Evolutionary conservation across 2,888 invertebrate species (phyloP), one percentile per base, ranked within the genome.

Genomic region (Sminthurinus aureus): DNA sequence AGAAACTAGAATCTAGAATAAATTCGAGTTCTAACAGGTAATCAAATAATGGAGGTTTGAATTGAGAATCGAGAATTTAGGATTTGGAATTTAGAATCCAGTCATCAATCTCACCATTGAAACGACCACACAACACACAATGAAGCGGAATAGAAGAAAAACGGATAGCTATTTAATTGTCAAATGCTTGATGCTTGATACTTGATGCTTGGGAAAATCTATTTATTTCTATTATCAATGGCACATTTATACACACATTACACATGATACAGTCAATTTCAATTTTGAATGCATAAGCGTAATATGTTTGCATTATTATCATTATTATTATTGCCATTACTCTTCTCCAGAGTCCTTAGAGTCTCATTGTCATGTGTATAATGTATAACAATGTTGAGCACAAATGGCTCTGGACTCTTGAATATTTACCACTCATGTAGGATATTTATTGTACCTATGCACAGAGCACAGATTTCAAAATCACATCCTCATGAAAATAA

Each of bases 181-280:
- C 84, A 84, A 82, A 84, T 74, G 81, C 84, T 82, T 84, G 84
- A n/a, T n/a, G n/a, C n/a, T n/a, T n/a, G n/a, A n/a, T n/a, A n/a
- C n/a, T n/a, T n/a, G n/a, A n/a, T n/a, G n/a, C 84, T 82, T 84
- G 84, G 84, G 84, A 84, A 84, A 84, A 84, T 84, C 67, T 84
- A 77, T 81, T 81, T 83, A 81, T 81, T 77, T 77, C 71, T 69
- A 84, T 84, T 84, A 84, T 84, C 81, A 69, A 73, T 83, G 51
- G 69, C 79, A 79, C 20, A 74, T 66, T 76, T 67, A 79, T 20
- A 69, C 50, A 74, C 50, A 74, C 50, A 74, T 26, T 26, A 69
- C 69, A 69, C 71, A 74, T 15, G 0, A 75, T 26, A 51, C 76
- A 58, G 11, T 22, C 75, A 51, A 38, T 38, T 15, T n/a, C 0